Conservation (phyloP, 2,113 vertebrate genomes). For the Aegypius monachus region DNA sequence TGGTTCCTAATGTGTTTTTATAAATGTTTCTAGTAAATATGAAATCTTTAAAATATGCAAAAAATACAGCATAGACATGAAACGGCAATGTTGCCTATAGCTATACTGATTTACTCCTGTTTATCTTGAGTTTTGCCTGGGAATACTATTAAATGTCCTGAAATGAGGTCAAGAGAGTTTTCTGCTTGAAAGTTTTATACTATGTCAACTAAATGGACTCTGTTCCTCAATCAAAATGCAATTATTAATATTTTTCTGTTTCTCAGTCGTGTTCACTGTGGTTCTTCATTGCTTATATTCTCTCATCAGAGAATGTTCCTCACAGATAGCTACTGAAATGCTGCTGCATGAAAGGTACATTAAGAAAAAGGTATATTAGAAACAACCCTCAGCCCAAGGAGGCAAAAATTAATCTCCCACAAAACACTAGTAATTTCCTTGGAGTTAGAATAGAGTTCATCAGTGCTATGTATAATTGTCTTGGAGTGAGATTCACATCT, state of each 20-base stretch:
- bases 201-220: not conserved
- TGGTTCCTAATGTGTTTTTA: not conserved
- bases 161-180: not conserved
- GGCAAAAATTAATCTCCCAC: not conserved
- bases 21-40: not conserved
- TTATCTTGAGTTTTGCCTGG: not conserved
- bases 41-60: not conserved
- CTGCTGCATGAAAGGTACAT: not conserved
- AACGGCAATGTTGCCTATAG: not conserved
- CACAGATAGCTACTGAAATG: not conserved
- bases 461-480: not conserved
- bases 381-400: not conserved
- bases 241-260: not conserved
- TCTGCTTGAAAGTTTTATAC: not conserved
- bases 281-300: not conserved
- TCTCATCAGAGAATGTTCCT: not conserved
- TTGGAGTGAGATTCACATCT: not conserved
- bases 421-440: not conserved
- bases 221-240: not conserved
- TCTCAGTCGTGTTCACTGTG: not conserved
- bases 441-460: not conserved
- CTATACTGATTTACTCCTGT: not conserved
- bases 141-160: not conserved
- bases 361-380: not conserved
- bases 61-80: not conserved